Base-by-base conservation (phyloP, 2,797 vertebrate genomes). In the Yasuhikotakia modesta region DNA sequence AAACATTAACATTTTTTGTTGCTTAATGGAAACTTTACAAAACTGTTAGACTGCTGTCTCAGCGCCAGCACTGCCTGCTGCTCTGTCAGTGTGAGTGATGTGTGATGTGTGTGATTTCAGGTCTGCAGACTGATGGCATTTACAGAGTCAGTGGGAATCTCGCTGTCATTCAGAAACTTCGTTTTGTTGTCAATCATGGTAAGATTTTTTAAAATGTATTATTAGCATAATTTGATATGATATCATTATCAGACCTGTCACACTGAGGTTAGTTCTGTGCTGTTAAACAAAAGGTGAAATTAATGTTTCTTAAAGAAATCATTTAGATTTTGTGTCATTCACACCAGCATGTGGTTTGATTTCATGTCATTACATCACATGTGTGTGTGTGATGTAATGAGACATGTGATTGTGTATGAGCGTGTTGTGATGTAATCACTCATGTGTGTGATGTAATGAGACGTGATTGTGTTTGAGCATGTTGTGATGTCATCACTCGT, bases 81-180 rank as follows among this genome's bases (percentile, higher is more conserved):
- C 3, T 55, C 4, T 58, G 22, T 58, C 53, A 24, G 1, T 24
- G 50, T 16, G 16, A 39, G 17, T 61, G 46, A 61, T 68, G 7
- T 22, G 17, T 43, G 46, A 61, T 87, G 8, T 70, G 57, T 67
- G 43, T 79, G 12, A 48, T n/a, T 67, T 67, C 88, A 98, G 96
- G 96, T 14, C 88, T 98, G 84, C 94, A 96, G 1, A 91, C 92
- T 1, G 96, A 98, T 7, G 96, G 96, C 21, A 94, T 97, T 89
- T 98, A 98, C 91, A 91, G 96, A 74, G 96, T 98, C 5, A 97
- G 93, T 0, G 96, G 96, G 73, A 98, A 97, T 87, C 87, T 97
- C 86, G 94, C 96, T 0, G 89, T 94, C 76, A 96, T 98, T 86
- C 96, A 98, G 91, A 98, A 97, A 85, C 92, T 98, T 27, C 94